These are phyloP conservation scores for Bursaphelenchus okinawaensis DNA, from an alignment of 2,888 invertebrate species.

Conservation along the genomic window DNA sequence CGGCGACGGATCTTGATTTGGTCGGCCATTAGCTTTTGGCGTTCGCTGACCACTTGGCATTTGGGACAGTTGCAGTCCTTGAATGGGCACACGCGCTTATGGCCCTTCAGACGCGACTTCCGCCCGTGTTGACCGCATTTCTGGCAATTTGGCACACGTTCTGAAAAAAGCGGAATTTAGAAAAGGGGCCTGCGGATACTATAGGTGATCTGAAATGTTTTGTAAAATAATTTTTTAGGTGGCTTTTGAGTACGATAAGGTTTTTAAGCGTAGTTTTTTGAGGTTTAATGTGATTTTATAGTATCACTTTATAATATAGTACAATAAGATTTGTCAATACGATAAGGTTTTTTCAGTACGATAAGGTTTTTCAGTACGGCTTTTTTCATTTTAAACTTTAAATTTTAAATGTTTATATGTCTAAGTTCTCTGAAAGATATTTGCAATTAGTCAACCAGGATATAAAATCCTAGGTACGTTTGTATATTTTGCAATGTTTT, in stretches of 20 bases:
- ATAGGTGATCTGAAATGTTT: background rate
- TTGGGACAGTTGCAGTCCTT: conserved; percentile 48
- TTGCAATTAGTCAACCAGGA: no score
- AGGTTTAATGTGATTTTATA: no score
- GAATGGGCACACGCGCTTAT: conserved; percentile 52
- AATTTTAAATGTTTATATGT: no score
- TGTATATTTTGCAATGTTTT: no score
- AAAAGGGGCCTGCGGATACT: background rate
- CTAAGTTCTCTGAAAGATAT: no score
- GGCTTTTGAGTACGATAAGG: background rate
- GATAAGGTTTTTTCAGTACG: no score
- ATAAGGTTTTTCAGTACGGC: no score
- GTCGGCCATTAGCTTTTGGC: conserved; percentile 55
- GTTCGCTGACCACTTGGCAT: conserved; percentile 51
- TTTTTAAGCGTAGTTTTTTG: no score
- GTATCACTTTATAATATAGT: no score
- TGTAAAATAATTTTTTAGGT: background rate
- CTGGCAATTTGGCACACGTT: conserved; percentile 53
- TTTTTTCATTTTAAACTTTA: no score
- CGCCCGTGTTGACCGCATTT: conserved; percentile 53
- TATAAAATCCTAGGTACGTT: no score
- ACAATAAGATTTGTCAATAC: no score
- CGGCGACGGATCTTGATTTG: conserved; percentile 54
- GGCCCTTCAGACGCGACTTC: conserved; percentile 52
- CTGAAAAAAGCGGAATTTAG: conserved; percentile 32